Evolutionary conservation across 2,797 vertebrate species (phyloP), one percentile per base, ranked within the genome.

Genomic region (Streptopelia turtur): DNA sequence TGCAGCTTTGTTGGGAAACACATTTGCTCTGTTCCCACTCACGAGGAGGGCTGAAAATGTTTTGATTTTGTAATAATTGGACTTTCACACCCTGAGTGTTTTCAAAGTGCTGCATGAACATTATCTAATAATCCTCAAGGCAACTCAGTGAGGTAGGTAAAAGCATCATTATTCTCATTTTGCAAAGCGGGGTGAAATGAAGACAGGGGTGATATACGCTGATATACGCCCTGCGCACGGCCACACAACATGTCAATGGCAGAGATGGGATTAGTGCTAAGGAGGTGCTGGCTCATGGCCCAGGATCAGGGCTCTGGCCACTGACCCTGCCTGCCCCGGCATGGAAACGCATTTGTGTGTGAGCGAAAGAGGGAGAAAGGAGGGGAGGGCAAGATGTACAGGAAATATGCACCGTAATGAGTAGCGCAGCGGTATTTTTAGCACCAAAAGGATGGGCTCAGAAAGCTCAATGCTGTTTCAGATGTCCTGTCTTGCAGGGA

Each of bases 231-330:
- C 87, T 93, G 71, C 74, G 85, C 91, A 52, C 12, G 86, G 95
- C 95, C 93, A 94, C 94, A 78, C 89, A 95, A 68, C 92, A 81
- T 5, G 57, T 60, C 72, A 3, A 71, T 88, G 92, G 78, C 69
- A 92, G 90, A 89, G 84, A 61, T 75, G 79, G 92, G 87, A 90
- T 86, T 83, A 92, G 80, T 61, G 68, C 71, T 69, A 37, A 89
- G 20, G 83, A 91, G 69, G 71, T 69, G 23, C 68, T 69, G 94
- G 84, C 70, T 93, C 56, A 0, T 3, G 1, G 85, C 79, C 55
- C 13, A 0, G 80, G 39, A 87, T 25, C 13, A 1, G 75, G 78
- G 70, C 57, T 91, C 61, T 3, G 35, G 83, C 84, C 87, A 25
- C 47, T 37, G 35, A 16, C 65, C 64, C 0, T 0, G 37, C 33